Base-by-base conservation (phyloP, 2,797 vertebrate genomes). In the Micropoecilia bifurca region DNA sequence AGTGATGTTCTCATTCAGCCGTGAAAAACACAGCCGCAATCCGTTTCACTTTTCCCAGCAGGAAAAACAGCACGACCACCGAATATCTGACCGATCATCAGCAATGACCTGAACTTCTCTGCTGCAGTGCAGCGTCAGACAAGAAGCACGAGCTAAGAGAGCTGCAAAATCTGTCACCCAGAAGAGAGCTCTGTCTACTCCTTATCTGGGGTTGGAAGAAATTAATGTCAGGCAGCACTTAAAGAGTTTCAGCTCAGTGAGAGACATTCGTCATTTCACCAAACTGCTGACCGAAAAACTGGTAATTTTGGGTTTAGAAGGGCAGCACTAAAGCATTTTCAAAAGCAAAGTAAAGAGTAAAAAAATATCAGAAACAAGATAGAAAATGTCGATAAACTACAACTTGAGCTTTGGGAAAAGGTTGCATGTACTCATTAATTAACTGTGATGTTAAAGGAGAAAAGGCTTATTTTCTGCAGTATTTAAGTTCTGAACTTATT, bases 211-310 rank as follows among this genome's bases (percentile, higher is more conserved):
- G 30, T 12, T 25, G 72, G 39, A n/a, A 25, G 10, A 53, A 53
- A 55, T 55, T 25, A 50, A 53, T 36, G 72, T 73, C 47, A 73
- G 48, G 25, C 22, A n/a, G 33, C 48, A 55, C 50, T 55, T 74
- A 25, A 6, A 39, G 28, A 71, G 68, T 45, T 46, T 46, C 68
- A 45, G 22, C 66, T 69, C 39, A 45, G 66, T 22, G 39, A 6
- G 41, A n/a, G 12, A 22, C 41, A 13, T n/a, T 43, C 22, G 2
- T 69, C 41, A 43, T 69, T 69, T 69, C 4, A 69, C 39, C 66
- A 69, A 69, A 69, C 20, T 69, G 39, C 39, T 12, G n/a, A 69
- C 22, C 6, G 66, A 43, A 28, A 16, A 71, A 7, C 13, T 3
- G 25, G 25, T 18, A 1, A 46, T 46, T 46, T 28, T 7, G 13